Conservation (phyloP, 2,888 invertebrate genomes). For the Asteroscopus sphinx region DNA sequence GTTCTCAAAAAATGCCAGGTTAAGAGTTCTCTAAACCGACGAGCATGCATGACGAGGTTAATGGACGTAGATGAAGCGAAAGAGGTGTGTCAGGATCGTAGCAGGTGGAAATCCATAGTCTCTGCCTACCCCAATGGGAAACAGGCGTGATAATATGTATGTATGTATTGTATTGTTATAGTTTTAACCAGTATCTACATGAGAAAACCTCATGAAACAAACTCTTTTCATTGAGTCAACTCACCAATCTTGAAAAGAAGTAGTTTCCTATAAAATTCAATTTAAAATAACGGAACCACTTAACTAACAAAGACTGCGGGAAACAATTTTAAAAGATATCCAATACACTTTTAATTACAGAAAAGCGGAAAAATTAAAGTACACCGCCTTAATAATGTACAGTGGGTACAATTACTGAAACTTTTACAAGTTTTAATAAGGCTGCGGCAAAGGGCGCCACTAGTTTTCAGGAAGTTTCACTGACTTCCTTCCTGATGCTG, state of each 20-base stretch:
- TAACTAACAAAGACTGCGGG: slow-evolving; percentile 23
- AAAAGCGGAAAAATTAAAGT: slow-evolving; percentile 51
- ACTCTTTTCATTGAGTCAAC: background rate
- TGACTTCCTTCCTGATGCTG: slow-evolving; percentile 50
- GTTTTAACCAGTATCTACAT: too few relatives aligned
- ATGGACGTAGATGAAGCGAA: too few relatives aligned
- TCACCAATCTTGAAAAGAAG: slow-evolving; percentile 1
- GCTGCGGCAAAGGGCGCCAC: slow-evolving; percentile 41
- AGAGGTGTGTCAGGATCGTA: too few relatives aligned
- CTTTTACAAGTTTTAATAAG: slow-evolving; percentile 60
- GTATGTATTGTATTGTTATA: too few relatives aligned
- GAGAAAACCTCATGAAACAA: too few relatives aligned
- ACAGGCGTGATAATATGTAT: too few relatives aligned
- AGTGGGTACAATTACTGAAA: slow-evolving; percentile 56
- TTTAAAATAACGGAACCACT: slow-evolving; percentile 3
- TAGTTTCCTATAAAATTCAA: background rate
- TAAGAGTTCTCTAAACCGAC: too few relatives aligned
- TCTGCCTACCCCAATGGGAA: too few relatives aligned
- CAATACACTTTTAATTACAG: slow-evolving; percentile 59
- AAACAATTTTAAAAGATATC: slow-evolving; percentile 45
- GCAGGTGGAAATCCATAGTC: too few relatives aligned
- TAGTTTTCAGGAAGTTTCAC: slow-evolving; percentile 42
- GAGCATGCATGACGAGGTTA: too few relatives aligned
- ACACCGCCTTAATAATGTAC: slow-evolving; percentile 52
- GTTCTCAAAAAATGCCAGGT: too few relatives aligned